phyloP scores from a whole-genome alignment of 2,113 vertebrate species.

The Podarcis raffonei region DNA sequence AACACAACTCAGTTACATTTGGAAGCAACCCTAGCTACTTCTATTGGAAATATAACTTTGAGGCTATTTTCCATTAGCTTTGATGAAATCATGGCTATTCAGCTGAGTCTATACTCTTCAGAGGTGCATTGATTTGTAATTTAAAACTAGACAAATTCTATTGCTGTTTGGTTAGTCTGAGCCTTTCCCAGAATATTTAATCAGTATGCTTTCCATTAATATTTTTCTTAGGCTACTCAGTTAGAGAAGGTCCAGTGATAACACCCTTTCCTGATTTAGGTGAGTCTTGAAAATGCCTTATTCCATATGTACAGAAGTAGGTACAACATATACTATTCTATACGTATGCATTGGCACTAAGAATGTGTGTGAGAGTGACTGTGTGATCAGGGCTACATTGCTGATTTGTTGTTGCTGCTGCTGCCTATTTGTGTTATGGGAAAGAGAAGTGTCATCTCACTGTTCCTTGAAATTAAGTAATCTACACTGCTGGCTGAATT shows the following conservation, averaged over 20 bases:
- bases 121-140: background rate
- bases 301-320: background rate
- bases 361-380: background rate
- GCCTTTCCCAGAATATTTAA: background rate
- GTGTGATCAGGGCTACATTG: background rate
- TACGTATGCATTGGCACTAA: background rate
- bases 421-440: background rate
- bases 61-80: background rate
- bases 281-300: slow-evolving; percentile 11
- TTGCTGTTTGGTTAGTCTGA: background rate
- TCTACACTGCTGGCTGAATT: too few species aligned
- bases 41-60: background rate
- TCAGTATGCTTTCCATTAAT: background rate
- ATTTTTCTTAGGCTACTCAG: background rate
- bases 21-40: background rate
- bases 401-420: too few species aligned
- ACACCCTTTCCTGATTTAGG: background rate
- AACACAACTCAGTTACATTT: background rate
- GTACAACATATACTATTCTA: background rate
- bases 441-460: background rate
- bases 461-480: background rate
- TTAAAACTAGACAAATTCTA: background rate
- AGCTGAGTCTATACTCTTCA: background rate
- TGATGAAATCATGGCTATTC: background rate
- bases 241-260: background rate